These are phyloP conservation scores for Ramazzottius varieornatus DNA, from an alignment of 2,888 invertebrate genomes.

Conservation along the genomic window DNA sequence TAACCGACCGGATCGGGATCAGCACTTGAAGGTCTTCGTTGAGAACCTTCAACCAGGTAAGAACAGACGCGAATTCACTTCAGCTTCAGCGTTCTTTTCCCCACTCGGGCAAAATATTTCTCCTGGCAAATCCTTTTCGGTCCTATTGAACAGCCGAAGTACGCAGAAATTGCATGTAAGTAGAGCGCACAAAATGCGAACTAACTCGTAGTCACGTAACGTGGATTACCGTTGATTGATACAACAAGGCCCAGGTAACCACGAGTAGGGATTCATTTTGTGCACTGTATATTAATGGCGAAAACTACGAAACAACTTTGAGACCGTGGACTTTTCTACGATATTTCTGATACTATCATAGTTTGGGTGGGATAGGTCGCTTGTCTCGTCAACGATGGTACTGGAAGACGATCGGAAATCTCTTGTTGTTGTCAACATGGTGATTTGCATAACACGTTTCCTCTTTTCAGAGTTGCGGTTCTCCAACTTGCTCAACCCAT, in stretches of 20 bases:
- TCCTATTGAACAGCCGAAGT: neutral
- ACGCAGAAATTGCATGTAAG: no score
- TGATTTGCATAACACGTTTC: neutral
- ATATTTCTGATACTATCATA: no score
- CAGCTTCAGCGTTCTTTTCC: neutral
- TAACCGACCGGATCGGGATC: slow-evolving; percentile 1
- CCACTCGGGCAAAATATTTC: neutral
- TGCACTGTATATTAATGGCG: no score
- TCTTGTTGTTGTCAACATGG: neutral
- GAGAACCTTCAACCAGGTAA: neutral
- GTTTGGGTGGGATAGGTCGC: no score
- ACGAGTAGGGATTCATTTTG: no score
- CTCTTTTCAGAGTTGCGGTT: neutral
- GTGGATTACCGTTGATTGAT: no score
- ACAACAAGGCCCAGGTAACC: no score
- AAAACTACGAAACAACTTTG: no score
- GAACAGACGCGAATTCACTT: neutral
- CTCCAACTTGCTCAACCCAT: neutral
- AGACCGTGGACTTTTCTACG: no score
- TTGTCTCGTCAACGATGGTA: no score
- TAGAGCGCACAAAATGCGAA: no score
- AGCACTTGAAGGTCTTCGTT: neutral
- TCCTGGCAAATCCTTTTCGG: neutral
- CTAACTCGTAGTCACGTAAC: no score
- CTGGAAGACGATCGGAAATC: neutral